phyloP scores from a whole-genome alignment of 1,140 invertebrate species.

The Lasioglossum albipes region DNA sequence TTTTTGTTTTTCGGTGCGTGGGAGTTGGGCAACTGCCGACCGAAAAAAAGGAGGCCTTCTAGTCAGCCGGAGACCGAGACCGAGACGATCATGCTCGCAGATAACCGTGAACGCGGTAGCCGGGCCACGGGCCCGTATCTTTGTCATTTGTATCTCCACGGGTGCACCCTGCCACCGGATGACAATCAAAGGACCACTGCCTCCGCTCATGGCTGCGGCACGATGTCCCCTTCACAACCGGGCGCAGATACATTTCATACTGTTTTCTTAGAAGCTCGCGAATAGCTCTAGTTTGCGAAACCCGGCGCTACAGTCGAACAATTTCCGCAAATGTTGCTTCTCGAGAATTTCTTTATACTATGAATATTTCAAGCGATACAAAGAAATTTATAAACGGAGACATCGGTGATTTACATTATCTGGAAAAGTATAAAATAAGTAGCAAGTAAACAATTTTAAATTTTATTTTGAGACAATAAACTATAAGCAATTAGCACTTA shows the following conservation, averaged over 20 bases:
- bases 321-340: too few species aligned
- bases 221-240: constrained; percentile 16
- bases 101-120: constrained; percentile 75
- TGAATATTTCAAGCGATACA: too few species aligned
- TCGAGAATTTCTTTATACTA: too few species aligned
- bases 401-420: too few species aligned
- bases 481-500: too few species aligned
- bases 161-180: constrained; percentile 66
- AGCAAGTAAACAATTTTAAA: too few species aligned
- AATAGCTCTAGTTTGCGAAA: not conserved
- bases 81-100: constrained; percentile 68
- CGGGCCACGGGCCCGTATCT: constrained; percentile 64
- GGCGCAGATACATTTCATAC: constrained; percentile 41
- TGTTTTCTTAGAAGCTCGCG: constrained; percentile 32
- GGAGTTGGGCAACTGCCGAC: constrained; percentile 60
- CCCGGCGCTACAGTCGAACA: too few species aligned
- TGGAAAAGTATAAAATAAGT: too few species aligned
- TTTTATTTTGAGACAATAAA: too few species aligned
- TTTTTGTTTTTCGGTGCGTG: constrained; percentile 48
- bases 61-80: constrained; percentile 58
- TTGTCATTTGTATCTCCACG: constrained; percentile 76
- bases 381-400: too few species aligned
- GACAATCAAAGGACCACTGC: constrained; percentile 64
- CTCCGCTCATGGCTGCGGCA: constrained; percentile 36
- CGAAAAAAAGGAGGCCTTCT: constrained; percentile 52